phyloP scores from a whole-genome alignment of 2,797 vertebrate genomes.

The Acomys russatus region DNA sequence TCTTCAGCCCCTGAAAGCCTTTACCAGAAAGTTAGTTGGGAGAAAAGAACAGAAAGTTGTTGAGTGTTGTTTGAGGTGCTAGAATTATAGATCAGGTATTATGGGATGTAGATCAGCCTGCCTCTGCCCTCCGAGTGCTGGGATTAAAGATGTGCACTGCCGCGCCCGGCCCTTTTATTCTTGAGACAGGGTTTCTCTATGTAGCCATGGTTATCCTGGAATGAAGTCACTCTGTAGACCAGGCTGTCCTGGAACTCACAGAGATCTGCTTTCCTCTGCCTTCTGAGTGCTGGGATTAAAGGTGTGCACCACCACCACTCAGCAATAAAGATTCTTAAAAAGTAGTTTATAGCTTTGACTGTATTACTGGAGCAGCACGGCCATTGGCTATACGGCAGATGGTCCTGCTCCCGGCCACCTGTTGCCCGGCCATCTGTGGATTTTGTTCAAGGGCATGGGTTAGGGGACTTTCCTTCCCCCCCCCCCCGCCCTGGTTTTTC shows the following conservation, averaged over 20 bases:
- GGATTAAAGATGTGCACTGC: not conserved
- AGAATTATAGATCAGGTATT: not conserved
- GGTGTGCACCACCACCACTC: not conserved
- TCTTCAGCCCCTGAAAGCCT: not conserved
- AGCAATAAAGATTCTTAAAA: not conserved
- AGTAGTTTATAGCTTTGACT: constrained; percentile 7
- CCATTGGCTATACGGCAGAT: not conserved
- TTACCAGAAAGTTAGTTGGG: not conserved
- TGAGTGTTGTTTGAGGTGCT: not conserved
- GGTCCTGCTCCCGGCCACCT: not conserved
- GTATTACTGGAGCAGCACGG: not conserved
- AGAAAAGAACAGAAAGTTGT: not conserved
- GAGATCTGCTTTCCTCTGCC: not conserved
- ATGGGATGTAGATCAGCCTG: not conserved
- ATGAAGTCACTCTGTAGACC: not conserved
- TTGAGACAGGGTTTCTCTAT: not conserved
- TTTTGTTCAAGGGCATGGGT: not conserved
- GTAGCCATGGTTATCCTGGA: not conserved
- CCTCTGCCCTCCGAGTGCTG: not conserved
- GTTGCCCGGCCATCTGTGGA: not conserved
- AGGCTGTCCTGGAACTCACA: not conserved
- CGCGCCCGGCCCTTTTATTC: not conserved
- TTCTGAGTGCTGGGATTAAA: not conserved
- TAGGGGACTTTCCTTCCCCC: not conserved
- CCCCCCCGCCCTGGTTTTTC: not conserved